These are phyloP conservation scores for Zeuzera pyrina DNA, from an alignment of 2,888 invertebrate species.

Conservation along the genomic window DNA sequence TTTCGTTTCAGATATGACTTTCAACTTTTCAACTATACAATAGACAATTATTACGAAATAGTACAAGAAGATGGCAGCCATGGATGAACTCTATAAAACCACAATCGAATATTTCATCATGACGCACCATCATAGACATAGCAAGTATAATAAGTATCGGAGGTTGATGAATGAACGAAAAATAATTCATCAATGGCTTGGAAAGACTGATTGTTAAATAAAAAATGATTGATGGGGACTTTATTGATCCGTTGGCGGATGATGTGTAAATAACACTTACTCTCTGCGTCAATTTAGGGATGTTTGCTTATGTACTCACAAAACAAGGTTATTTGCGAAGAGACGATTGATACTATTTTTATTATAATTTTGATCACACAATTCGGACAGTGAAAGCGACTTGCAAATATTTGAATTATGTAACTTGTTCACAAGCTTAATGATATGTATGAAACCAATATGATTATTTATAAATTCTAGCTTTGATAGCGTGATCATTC, in stretches of 20 bases:
- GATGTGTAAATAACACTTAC: slow-evolving; percentile 5
- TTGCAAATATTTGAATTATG: too few species aligned
- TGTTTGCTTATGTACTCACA: too few species aligned
- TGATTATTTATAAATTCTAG: too few species aligned
- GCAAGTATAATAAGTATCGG: slow-evolving; percentile 18
- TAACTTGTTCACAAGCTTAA: too few species aligned
- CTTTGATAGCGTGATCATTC: too few species aligned
- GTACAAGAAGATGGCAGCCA: slow-evolving; percentile 47
- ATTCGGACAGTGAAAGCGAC: too few species aligned
- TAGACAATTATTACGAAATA: slow-evolving; percentile 78
- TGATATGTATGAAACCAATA: too few species aligned
- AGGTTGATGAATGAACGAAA: slow-evolving; percentile 25
- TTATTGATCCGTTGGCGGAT: slow-evolving; percentile 22
- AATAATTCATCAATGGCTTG: slow-evolving; percentile 23
- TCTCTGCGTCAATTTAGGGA: slow-evolving; percentile 8
- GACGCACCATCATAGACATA: neutral
- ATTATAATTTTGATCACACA: too few species aligned
- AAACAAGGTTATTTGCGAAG: too few species aligned
- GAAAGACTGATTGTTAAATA: slow-evolving; percentile 37
- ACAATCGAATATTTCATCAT: slow-evolving; percentile 5
- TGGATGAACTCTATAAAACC: slow-evolving; percentile 33
- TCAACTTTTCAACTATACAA: slow-evolving; percentile 87
- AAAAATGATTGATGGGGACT: slow-evolving; percentile 29
- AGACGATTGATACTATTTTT: too few species aligned
- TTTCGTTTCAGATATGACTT: slow-evolving; percentile 81